Evolutionary conservation across 2,797 vertebrate genomes (phyloP), one percentile per base, ranked within the genome.

Genomic region (Melanitta fusca): DNA sequence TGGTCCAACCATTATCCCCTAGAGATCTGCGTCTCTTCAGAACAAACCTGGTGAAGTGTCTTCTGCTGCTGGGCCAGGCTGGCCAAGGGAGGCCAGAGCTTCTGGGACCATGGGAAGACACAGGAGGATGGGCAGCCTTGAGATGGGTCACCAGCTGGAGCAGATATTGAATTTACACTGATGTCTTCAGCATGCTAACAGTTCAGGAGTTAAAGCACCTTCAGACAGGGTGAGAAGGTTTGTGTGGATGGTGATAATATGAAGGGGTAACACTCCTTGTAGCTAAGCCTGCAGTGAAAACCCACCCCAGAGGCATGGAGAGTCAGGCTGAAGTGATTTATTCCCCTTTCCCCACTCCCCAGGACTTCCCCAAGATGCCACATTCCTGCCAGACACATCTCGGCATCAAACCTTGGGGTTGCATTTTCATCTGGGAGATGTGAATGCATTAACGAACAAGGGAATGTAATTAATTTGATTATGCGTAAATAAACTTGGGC

Each of bases 391-490:
- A 60, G 83, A 65, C 88, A 34, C n/a, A 71, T 32, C 80, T 65
- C 1, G 0, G 8, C 20, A 61, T 92, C 85, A 75, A 64, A 87
- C 68, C 38, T 70, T 2, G 10, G 66, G 85, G 69, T 47, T 84
- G 71, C 8, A 1, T 92, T 98, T 98, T 91, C 92, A 97, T 60
- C 97, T 92, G 58, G 97, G 97, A 97, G 89, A 96, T 91, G 91
- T 53, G 96, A 97, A 97, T 92, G 95, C 97, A 98, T 98, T 98
- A 98, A 97, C 8, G 88, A 98, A 97, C 85, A 95, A 97, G 96
- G 97, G 98, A 98, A 97, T 97, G 98, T 98, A 98, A 98, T 98
- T 98, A 98, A 98, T 98, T 98, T 98, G 98, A 98, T 98, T 98
- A 98, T 96, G 94, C 51, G 71, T 93, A 96, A 97, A 97, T 94